phyloP scores from a whole-genome alignment of 2,888 invertebrate species.

The Cephus nigrinus region DNA sequence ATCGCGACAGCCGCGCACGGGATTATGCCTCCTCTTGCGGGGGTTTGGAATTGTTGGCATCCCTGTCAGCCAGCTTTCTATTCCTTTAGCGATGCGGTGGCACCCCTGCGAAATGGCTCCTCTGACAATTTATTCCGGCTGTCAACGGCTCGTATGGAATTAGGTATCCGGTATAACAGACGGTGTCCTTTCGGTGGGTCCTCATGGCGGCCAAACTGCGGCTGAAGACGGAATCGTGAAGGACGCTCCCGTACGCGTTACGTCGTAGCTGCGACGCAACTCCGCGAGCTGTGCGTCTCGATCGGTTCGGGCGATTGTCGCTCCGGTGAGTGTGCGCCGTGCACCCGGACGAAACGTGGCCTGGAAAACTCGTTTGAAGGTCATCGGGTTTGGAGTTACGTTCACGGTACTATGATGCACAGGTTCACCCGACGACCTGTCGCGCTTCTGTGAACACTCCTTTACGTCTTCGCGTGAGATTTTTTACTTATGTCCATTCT shows the following conservation, averaged over 20 bases:
- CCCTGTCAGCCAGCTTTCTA: slow-evolving; percentile 14
- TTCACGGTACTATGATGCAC: background rate
- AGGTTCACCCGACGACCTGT: background rate
- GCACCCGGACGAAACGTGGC: background rate
- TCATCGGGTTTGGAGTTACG: slow-evolving; percentile 35
- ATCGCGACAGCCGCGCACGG: slow-evolving; percentile 46
- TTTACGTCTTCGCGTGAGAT: background rate
- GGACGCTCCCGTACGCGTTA: background rate
- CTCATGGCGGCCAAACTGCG: background rate
- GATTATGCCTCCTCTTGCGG: slow-evolving; percentile 12
- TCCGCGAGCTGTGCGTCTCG: background rate
- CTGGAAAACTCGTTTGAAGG: slow-evolving; percentile 46
- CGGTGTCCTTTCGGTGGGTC: background rate
- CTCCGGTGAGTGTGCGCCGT: background rate
- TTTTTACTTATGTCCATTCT: background rate
- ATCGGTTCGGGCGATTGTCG: background rate
- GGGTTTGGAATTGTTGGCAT: background rate
- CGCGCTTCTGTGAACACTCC: background rate
- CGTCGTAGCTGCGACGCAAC: background rate
- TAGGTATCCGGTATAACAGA: slow-evolving; percentile 12
- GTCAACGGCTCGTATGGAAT: slow-evolving; percentile 14
- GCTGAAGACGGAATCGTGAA: background rate
- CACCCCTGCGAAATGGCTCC: slow-evolving; percentile 23
- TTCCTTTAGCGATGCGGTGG: slow-evolving; percentile 18
- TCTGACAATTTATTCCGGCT: slow-evolving; percentile 32